Conservation (phyloP, 2,113 vertebrate genomes). For the Sitta europaea region DNA sequence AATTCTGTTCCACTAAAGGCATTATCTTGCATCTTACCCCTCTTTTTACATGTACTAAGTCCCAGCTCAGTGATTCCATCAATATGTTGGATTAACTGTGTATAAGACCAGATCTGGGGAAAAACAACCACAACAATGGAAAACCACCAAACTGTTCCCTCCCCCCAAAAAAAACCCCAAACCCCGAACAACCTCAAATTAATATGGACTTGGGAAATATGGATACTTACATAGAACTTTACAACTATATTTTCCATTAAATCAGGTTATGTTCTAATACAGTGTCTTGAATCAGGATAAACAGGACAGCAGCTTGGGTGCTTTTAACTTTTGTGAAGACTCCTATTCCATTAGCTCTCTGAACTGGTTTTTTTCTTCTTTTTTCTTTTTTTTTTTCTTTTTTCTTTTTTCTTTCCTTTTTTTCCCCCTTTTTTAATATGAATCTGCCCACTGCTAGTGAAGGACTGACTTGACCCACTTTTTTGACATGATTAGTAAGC, state of each 20-base stretch:
- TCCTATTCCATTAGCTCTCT: neutral
- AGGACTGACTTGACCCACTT: neutral
- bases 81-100: neutral
- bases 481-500: neutral
- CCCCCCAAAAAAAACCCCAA: fast-evolving
- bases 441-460: neutral
- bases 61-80: neutral
- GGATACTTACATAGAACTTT: neutral
- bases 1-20: neutral
- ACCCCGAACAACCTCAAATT: neutral
- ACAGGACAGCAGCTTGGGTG: neutral
- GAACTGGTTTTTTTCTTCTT: fast-evolving
- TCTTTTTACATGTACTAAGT: neutral
- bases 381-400: fast-evolving
- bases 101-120: neutral
- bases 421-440: too few relatives aligned
- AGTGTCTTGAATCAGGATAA: neutral
- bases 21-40: neutral
- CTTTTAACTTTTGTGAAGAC: neutral
- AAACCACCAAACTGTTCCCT: fast-evolving
- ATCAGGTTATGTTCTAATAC: neutral
- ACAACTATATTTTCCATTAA: neutral
- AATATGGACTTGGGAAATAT: too few relatives aligned
- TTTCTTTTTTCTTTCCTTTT: fast-evolving
- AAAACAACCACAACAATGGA: neutral